A percentile compares a stretch with the other conserved stretches of the same genome.
phyloP scores from a whole-genome alignment of 2,888 invertebrate species.

The Sphaeridia pumilis region DNA sequence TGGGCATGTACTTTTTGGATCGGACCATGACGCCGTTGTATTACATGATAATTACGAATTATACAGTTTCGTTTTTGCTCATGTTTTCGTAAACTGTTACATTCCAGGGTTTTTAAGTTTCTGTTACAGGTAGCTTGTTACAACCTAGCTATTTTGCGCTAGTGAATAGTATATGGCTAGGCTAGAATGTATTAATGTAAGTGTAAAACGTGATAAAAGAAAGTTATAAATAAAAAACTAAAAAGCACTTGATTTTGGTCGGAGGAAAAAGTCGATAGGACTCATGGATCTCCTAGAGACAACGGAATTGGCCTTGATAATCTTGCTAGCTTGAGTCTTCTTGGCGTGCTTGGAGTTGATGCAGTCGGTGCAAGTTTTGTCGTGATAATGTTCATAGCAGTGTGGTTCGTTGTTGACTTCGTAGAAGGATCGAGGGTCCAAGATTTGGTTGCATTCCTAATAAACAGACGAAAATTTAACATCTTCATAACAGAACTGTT shows the following conservation, averaged over 20 bases:
- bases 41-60: slow-evolving; percentile 3
- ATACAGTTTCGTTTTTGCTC: slow-evolving; percentile 3
- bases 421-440: slow-evolving; percentile 30
- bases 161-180: no score
- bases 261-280: slow-evolving; percentile 23
- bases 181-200: no score
- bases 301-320: slow-evolving; percentile 17
- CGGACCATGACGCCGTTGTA: slow-evolving; percentile 5
- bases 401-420: slow-evolving; percentile 27
- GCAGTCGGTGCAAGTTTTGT: slow-evolving; percentile 31
- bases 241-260: slow-evolving; percentile 23
- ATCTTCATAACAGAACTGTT: not conserved
- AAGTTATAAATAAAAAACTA: no score
- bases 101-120: no score
- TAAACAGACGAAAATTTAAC: not conserved
- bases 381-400: slow-evolving; percentile 33
- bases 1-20: slow-evolving; percentile 4
- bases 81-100: no score
- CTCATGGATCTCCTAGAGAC: slow-evolving; percentile 23
- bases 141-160: no score
- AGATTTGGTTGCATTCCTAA: slow-evolving; percentile 28
- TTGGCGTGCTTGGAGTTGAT: slow-evolving; percentile 24
- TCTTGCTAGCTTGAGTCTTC: slow-evolving; percentile 21
- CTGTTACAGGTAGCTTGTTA: no score
- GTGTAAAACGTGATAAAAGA: no score